phyloP scores from a whole-genome alignment of 2,797 vertebrate genomes.

The Cossypha heuglini region DNA sequence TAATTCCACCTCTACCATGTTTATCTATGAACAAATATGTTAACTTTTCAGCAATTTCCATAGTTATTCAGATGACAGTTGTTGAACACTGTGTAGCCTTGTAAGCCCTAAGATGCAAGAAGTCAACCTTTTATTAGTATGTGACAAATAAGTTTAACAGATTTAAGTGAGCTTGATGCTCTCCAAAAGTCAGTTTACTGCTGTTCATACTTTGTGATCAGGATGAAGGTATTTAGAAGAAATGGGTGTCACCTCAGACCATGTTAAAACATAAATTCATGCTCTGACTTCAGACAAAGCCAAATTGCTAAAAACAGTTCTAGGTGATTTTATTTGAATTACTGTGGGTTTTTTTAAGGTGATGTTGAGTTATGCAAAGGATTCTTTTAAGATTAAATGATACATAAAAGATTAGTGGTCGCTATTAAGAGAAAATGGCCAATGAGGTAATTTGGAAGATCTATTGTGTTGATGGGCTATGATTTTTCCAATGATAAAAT shows the following conservation, averaged over 20 bases:
- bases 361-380: background rate
- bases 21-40: background rate
- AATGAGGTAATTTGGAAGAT: background rate
- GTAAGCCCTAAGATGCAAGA: background rate
- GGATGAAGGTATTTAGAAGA: background rate
- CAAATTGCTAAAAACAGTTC: background rate
- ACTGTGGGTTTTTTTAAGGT: background rate
- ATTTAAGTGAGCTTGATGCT: background rate
- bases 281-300: background rate
- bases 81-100: background rate
- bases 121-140: background rate
- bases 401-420: background rate
- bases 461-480: background rate
- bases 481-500: background rate
- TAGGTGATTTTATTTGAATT: background rate
- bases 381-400: background rate
- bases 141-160: background rate
- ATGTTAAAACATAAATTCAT: background rate
- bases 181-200: background rate
- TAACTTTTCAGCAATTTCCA: background rate
- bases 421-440: background rate
- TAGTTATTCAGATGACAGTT: background rate
- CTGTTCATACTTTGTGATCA: background rate
- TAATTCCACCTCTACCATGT: background rate
- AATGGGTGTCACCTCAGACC: background rate